Base-by-base conservation (phyloP, 2,888 invertebrate genomes). In the Agrotis ipsilon region DNA sequence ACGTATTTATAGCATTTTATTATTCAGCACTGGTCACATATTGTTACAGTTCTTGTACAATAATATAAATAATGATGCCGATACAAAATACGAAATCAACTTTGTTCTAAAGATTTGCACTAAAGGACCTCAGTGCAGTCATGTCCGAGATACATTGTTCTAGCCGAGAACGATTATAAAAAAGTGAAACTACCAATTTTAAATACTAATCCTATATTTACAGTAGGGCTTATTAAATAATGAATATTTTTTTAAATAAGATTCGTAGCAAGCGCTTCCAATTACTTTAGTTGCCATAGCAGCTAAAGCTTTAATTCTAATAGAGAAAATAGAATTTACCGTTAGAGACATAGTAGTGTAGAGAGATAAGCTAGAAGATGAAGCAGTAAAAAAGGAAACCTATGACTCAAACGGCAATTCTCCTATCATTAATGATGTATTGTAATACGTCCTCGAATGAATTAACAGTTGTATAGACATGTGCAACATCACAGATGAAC, bases 131-230 rank as follows among this genome's bases (percentile, higher is more conserved):
- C 88, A 89, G 88, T 90, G 88, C 90, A 85, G 80, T 89, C 83
- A 88, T 83, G 84, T 89, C 86, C 86, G 82, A 90, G 83, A 87
- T 83, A 86, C 81, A 87, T 83, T 75, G 54, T 83, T 84, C 84
- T 88, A 87, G 88, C 87, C 87, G 76, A 89, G 84, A 87, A 87
- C 81, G 80, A 74, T 69, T 81, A 78, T 89, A 89, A 89, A 93
- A 92, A 92, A 93, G 90, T 91, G 92, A 90, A 91, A 93, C 91
- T 94, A 93, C 91, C 91, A 92, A 93, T 92, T 93, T 95, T 95
- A 95, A 96, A 95, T 96, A 96, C 87, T 95, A 94, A 89, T 85
- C 83, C 94, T 94, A 95, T 96, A 96, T 96, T 94, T 96, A 96
- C 96, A 92, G 87, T 90, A 91, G 86, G 86, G 89, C 92, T 90